Base-by-base conservation (phyloP, 2,113 vertebrate species). In the Bubo bubo region DNA sequence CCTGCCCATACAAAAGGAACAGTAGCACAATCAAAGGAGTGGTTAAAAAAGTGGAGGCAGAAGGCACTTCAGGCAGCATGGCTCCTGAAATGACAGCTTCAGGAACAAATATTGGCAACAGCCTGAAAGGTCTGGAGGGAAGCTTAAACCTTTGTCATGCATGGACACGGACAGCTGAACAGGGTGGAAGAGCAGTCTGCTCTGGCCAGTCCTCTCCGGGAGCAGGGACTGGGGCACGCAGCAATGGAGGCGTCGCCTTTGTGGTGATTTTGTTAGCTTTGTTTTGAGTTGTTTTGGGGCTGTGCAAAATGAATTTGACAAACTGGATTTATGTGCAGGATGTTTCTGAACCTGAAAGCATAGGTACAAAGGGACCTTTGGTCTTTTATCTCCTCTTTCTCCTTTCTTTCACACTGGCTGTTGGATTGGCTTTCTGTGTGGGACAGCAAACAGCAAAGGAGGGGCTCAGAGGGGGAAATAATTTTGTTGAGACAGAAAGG, bases 351-450 rank as follows among this genome's bases (percentile, higher is more conserved):
- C 18, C 55, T 43, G 66, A 26, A 22, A n/a, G 8, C 6, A 4
- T 9, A 5, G 0, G 1, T 13, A 4, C n/a, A 10, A 16, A 34
- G 52, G 45, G 52, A 11, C 34, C 27, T 55, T 32, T 45, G 49
- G 7, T 74, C 23, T 16, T 3, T 9, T 9, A 12, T 26, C 34
- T 41, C 8, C 26, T n/a, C 28, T 28, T 60, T 24, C 16, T 71
- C 22, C 47, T 70, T 14, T 39, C 49, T 59, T 17, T 47, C 73
- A 19, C 28, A 1, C 16, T 21, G 43, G 43, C 55, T 37, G 34
- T 34, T 35, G 35, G 30, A 27, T 49, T 13, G 66, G 41, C 27
- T 76, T 58, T 76, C 34, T 18, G 27, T 13, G 32, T 17, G 52
- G 74, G 35, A 41, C 2, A 35, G 58, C 41, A 81, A n/a, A 43